These are phyloP conservation scores for Zele albiditarsus DNA, from an alignment of 2,888 invertebrate species.

Conservation along the genomic window DNA sequence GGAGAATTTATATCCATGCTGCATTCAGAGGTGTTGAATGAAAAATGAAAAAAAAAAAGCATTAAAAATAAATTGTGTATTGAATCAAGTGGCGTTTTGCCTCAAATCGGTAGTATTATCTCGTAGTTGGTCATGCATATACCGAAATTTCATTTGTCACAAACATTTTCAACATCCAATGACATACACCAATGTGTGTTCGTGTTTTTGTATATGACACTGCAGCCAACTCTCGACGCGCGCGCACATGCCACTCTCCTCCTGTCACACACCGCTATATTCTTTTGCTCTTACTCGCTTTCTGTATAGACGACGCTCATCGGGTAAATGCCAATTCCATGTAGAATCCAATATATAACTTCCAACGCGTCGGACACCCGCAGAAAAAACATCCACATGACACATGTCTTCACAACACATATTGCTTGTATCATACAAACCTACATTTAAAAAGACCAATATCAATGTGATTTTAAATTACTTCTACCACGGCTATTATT, in stretches of 20 bases:
- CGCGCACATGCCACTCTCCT: neutral
- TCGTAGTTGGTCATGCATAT: slow-evolving; percentile 9
- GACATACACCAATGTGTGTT: neutral
- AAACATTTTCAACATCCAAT: slow-evolving; percentile 18
- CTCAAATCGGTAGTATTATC: slow-evolving; percentile 1
- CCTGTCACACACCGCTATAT: neutral
- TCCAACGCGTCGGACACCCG: neutral
- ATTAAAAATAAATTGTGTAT: neutral
- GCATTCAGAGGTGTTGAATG: neutral
- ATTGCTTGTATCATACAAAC: neutral
- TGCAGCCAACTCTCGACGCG: neutral
- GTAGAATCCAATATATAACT: neutral
- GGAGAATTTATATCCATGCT: neutral
- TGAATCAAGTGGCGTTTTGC: neutral
- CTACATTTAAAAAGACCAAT: neutral
- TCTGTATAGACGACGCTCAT: neutral
- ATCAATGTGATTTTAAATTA: neutral
- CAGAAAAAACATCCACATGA: neutral
- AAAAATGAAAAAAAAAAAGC: neutral
- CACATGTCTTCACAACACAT: neutral
- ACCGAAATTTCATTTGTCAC: slow-evolving; percentile 27
- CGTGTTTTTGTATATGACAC: neutral
- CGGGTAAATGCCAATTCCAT: neutral
- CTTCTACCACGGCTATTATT: neutral
- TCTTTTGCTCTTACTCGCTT: neutral